Evolutionary conservation across 1,140 invertebrate species (phyloP), one percentile per base, ranked within the genome.

Genomic region (Eupristina koningsbergeri): DNA sequence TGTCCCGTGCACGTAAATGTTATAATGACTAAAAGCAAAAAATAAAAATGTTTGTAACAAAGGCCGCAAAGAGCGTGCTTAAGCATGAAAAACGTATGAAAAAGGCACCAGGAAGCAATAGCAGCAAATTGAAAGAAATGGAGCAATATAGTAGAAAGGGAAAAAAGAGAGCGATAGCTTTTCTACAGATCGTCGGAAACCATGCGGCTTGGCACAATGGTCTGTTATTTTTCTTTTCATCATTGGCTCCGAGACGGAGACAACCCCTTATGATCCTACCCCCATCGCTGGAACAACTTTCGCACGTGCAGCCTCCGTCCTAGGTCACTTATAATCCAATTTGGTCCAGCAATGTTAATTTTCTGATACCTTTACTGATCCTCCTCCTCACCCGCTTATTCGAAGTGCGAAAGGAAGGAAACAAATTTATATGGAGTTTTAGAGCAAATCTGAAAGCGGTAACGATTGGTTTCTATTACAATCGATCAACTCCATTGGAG

Each of bases 141-240:
- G 39, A 34, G 36, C 29, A 69, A 63, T 9, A n/a, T n/a, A n/a
- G n/a, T n/a, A 63, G 67, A 45, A 45, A 11, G 61, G 0, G 36
- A 69, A 69, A 61, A 79, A 69, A 64, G 61, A 9, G 31, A 36
- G n/a, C 29, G 9, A 17, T 34, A 76, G 73, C 81, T 76, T 82
- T 82, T 82, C 45, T 22, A 36, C 26, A 22, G 22, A 34, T 41
- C 45, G 26, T 22, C 34, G 36, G n/a, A 29, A 15, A 17, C 17
- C 26, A 45, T 45, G 6, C n/a, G 36, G 31, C 69, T 17, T 22
- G 39, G 47, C 50, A 75, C 80, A 75, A 75, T 81, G 53, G 69
- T 71, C 71, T 75, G 80, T 81, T 81, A 58, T 71, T 81, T 81
- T 81, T 73, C 53, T 67, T 9, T 53, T 7, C 13, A 45, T 13